Conservation (phyloP, 1,140 invertebrate genomes). For the Drosophila pachea region DNA sequence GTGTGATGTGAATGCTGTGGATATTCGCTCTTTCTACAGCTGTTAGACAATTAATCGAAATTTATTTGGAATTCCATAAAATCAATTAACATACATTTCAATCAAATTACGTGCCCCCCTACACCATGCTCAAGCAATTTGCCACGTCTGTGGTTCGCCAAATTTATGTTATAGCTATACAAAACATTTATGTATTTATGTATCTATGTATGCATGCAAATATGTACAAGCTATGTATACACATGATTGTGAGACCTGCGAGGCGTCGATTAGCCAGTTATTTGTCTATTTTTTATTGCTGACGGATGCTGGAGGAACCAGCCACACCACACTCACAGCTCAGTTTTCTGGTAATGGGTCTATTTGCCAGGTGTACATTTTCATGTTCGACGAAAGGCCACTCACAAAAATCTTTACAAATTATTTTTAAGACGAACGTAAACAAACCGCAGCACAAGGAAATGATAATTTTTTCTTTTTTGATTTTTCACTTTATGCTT, state of each 20-base stretch:
- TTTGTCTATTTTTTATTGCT: constrained; percentile 59
- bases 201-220: constrained; percentile 8
- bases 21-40: constrained; percentile 23
- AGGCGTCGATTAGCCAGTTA: constrained; percentile 39
- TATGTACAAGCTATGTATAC: constrained; percentile 20
- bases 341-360: constrained; percentile 35
- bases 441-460: constrained; percentile 40
- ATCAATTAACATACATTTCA: constrained; percentile 49
- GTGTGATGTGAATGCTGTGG: background rate
- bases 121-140: constrained; percentile 41
- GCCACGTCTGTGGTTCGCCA: constrained; percentile 10
- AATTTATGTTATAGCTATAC: background rate
- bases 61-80: constrained; percentile 57
- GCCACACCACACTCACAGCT: constrained; percentile 17
- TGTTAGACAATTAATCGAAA: constrained; percentile 52
- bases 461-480: constrained; percentile 11
- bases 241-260: constrained; percentile 34
- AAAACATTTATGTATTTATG: constrained; percentile 24
- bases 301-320: constrained; percentile 49
- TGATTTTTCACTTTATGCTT: constrained; percentile 7
- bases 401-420: constrained; percentile 53
- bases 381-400: constrained; percentile 45
- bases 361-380: constrained; percentile 62
- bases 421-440: constrained; percentile 28
- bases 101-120: constrained; percentile 42